These are phyloP conservation scores for Anastrepha obliqua DNA, from an alignment of 1,140 invertebrate species.

Conservation along the genomic window DNA sequence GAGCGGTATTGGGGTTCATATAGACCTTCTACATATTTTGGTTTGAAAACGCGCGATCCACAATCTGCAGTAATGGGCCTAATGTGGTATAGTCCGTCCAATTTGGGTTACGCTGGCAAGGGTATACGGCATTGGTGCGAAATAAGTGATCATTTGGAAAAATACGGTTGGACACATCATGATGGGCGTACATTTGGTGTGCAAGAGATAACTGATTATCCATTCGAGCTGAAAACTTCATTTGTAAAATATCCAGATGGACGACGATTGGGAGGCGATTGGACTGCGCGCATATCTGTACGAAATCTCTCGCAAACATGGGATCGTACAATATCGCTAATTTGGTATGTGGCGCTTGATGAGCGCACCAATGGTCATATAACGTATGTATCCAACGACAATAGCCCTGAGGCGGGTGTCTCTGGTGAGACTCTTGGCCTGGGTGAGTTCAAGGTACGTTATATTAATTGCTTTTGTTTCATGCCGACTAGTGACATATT, in stretches of 20 bases:
- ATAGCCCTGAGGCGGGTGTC: constrained; percentile 80
- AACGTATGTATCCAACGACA: constrained; percentile 75
- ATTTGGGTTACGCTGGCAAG: constrained; percentile 79
- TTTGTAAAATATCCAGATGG: constrained; percentile 91
- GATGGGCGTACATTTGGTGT: constrained; percentile 94
- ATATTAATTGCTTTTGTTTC: neutral
- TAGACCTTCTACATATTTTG: constrained; percentile 90
- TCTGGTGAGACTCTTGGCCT: constrained; percentile 85
- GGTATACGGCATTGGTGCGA: constrained; percentile 95
- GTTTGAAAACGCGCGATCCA: constrained; percentile 91
- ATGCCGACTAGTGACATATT: constrained; percentile 33
- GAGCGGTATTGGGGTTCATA: constrained; percentile 95
- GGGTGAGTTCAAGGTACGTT: constrained; percentile 82
- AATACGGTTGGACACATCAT: constrained; percentile 92
- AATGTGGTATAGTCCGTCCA: constrained; percentile 95
- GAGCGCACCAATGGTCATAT: constrained; percentile 81
- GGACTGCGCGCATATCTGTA: constrained; percentile 90
- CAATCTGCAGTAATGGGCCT: constrained; percentile 92
- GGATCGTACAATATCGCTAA: constrained; percentile 78
- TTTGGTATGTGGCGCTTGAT: constrained; percentile 87
- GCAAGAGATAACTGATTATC: constrained; percentile 90
- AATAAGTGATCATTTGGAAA: constrained; percentile 87
- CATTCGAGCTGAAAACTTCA: constrained; percentile 86
- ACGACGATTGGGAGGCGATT: constrained; percentile 90
- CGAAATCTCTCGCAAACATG: constrained; percentile 72